Evolutionary conservation across 2,113 vertebrate species (phyloP).

Genomic region (Pollimyrus isidori): DNA sequence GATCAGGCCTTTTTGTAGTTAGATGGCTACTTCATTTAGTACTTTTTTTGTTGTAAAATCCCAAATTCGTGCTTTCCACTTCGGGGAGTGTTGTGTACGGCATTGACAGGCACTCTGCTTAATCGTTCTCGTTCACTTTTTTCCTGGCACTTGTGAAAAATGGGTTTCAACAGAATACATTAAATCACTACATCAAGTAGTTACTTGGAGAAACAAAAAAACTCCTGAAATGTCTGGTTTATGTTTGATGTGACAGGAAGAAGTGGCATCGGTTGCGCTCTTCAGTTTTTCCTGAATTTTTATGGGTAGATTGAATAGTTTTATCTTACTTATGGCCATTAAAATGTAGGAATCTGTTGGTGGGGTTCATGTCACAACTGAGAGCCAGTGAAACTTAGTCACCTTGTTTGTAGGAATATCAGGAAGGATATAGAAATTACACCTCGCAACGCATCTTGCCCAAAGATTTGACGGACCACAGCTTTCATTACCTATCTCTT

Average conservation of each 20-base stretch:
- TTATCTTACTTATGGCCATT: background rate
- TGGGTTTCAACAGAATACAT: background rate
- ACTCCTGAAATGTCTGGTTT: background rate
- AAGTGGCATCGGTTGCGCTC: background rate
- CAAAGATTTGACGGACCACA: background rate
- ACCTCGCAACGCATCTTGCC: background rate
- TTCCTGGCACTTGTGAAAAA: background rate
- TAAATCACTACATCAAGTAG: background rate
- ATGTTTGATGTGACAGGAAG: background rate
- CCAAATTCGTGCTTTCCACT: background rate
- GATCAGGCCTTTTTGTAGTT: background rate
- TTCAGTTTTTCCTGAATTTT: background rate
- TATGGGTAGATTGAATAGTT: background rate
- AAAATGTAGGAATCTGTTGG: background rate
- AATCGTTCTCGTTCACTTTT: background rate
- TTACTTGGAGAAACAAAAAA: background rate
- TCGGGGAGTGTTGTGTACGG: background rate
- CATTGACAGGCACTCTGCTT: background rate
- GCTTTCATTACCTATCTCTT: background rate
- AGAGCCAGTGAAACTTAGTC: background rate
- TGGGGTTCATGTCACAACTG: background rate
- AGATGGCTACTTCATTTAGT: background rate
- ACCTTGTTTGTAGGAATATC: background rate
- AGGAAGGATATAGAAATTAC: background rate
- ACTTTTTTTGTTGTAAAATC: background rate